Evolutionary conservation across 2,888 invertebrate genomes (phyloP).

Genomic region (Octodonta nipae): DNA sequence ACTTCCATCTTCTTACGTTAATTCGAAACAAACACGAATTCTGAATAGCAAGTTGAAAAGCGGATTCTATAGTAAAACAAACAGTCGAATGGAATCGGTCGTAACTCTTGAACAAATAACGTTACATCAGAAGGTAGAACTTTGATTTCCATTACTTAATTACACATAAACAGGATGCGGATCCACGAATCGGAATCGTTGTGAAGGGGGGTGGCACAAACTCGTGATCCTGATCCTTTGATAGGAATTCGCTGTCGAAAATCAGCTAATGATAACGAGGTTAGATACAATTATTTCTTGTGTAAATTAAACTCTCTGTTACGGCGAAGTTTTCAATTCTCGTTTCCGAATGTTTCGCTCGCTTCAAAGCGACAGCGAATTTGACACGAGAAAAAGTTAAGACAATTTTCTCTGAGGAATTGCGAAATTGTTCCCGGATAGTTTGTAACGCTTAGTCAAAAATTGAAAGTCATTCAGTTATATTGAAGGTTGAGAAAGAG

Average conservation of each 20-base stretch:
- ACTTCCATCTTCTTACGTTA: too few species aligned
- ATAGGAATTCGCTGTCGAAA: constrained; percentile 24
- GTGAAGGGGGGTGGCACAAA: constrained; percentile 6
- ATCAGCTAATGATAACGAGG: constrained; percentile 38
- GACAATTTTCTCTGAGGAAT: neutral
- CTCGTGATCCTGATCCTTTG: constrained; percentile 26
- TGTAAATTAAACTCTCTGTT: constrained; percentile 1
- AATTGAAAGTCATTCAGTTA: constrained; percentile 1
- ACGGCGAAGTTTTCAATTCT: neutral
- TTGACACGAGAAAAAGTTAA: neutral
- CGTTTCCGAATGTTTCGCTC: too few species aligned
- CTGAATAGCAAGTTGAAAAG: too few species aligned
- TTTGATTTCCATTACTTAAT: constrained; percentile 39
- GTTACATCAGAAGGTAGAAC: constrained; percentile 32
- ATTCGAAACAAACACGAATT: too few species aligned
- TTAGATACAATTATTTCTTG: constrained; percentile 33
- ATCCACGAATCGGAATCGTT: constrained; percentile 18
- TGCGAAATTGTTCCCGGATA: neutral
- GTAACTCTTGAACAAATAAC: constrained; percentile 33
- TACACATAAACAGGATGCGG: constrained; percentile 31
- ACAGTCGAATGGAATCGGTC: constrained; percentile 12
- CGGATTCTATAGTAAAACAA: too few species aligned
- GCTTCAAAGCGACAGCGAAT: neutral
- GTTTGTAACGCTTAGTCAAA: too few species aligned
- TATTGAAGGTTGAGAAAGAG: too few species aligned